Evolutionary conservation across 2,888 invertebrate genomes (phyloP).

Genomic region (Pasiphila rectangulata): DNA sequence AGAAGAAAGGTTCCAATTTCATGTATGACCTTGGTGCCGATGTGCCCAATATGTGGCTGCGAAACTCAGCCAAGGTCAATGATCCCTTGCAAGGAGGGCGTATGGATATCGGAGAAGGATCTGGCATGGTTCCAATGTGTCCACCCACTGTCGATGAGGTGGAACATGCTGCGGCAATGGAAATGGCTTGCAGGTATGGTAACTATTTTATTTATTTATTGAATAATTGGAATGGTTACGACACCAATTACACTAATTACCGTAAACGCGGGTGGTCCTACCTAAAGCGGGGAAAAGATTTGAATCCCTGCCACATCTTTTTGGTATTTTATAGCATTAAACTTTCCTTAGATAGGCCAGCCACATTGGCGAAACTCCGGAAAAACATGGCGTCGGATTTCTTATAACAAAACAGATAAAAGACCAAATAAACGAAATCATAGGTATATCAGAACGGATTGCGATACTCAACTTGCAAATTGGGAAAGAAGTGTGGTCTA

Average conservation of each 20-base stretch:
- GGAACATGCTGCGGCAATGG: constrained; percentile 87
- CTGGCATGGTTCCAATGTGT: constrained; percentile 84
- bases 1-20: constrained; percentile 73
- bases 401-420: too few relatives aligned
- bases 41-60: constrained; percentile 89
- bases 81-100: constrained; percentile 82
- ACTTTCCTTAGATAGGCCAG: too few relatives aligned
- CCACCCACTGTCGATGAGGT: constrained; percentile 87
- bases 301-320: too few relatives aligned
- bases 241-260: too few relatives aligned
- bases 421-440: too few relatives aligned
- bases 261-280: too few relatives aligned
- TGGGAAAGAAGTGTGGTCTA: constrained; percentile 13
- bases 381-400: background rate
- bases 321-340: too few relatives aligned
- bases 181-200: constrained; percentile 84
- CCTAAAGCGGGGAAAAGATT: too few relatives aligned
- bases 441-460: constrained; percentile 1
- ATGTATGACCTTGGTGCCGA: constrained; percentile 90
- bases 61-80: constrained; percentile 85
- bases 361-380: background rate
- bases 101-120: constrained; percentile 80
- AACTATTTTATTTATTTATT: too few relatives aligned
- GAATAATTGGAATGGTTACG: too few relatives aligned
- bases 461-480: constrained; percentile 16